Base-by-base conservation (phyloP, 2,888 invertebrate species). In the Seladonia tumulorum region DNA sequence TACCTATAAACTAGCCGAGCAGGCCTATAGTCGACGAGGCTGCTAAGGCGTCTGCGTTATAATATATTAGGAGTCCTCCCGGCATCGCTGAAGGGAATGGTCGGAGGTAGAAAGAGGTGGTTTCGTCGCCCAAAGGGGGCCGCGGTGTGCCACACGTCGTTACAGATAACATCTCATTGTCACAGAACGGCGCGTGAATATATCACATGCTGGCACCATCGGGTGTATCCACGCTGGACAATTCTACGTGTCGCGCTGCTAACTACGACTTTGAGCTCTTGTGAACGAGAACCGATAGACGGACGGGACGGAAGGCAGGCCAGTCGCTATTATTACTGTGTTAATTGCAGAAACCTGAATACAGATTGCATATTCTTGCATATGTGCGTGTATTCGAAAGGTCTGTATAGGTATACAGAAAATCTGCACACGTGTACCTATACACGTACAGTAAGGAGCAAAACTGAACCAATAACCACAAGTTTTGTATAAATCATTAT, bases 101-200 rank as follows among this genome's bases (percentile, higher is more conserved):
- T 63, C 49, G 66, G 78, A 29, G 68, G 60, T 77, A 82, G 83
- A 79, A 82, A 81, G 88, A 83, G 86, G 87, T 70, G 83, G 85
- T 83, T 81, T 86, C 89, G 90, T 90, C 88, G 89, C 76, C 81
- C 73, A 81, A 86, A 81, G 86, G 84, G 84, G 82, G 80, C 81
- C 87, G 88, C 87, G 82, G 87, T 90, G 86, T 86, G 92, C 88
- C 88, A 89, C 92, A 87, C 87, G 86, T 88, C 89, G 90, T 90
- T 91, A 87, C 86, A 90, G 94, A 94, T 94, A 94, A 92, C 92
- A 94, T 94, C 93, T 93, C 92, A 93, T 93, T 94, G 93, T 93
- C 93, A 92, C 92, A 88, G 90, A 88, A 92, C 87, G 83, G 84
- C 86, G 90, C 76, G 89, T 88, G 90, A 93, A 93, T 93, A 93